These are phyloP conservation scores for Callitettix versicolor DNA, from an alignment of 1,140 invertebrate genomes.

Conservation along the genomic window DNA sequence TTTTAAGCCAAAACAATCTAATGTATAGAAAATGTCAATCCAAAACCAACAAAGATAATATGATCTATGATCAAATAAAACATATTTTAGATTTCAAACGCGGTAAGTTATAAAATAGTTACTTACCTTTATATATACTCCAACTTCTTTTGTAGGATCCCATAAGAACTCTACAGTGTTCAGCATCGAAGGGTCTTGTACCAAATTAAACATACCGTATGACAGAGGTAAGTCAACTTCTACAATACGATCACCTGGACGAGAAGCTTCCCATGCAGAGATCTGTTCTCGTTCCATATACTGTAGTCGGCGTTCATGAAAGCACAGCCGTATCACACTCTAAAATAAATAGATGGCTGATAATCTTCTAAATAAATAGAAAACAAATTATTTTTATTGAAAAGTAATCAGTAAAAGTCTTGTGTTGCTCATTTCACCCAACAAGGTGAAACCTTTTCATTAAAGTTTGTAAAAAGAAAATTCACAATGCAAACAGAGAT, in stretches of 20 bases:
- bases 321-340: constrained; percentile 83
- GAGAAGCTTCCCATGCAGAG: constrained; percentile 72
- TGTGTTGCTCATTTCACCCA: too few species aligned
- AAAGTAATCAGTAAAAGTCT: background rate
- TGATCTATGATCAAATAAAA: too few species aligned
- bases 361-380: constrained; percentile 13
- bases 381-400: constrained; percentile 16
- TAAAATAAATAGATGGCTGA: constrained; percentile 36
- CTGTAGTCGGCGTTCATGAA: constrained; percentile 91
- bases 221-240: constrained; percentile 86
- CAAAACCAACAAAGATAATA: too few species aligned
- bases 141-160: constrained; percentile 94
- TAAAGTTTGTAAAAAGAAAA: too few species aligned
- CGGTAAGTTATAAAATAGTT: too few species aligned
- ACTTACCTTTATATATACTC: constrained; percentile 78
- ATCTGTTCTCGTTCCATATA: constrained; percentile 93
- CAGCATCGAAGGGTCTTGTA: constrained; percentile 57
- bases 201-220: constrained; percentile 78
- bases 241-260: constrained; percentile 82
- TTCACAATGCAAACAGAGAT: too few species aligned
- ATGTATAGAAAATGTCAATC: too few species aligned
- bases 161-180: constrained; percentile 85
- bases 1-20: too few species aligned
- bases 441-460: too few species aligned
- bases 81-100: too few species aligned